Evolutionary conservation across 2,797 vertebrate genomes (phyloP).

Genomic region (Mormyrops boulengeri): DNA sequence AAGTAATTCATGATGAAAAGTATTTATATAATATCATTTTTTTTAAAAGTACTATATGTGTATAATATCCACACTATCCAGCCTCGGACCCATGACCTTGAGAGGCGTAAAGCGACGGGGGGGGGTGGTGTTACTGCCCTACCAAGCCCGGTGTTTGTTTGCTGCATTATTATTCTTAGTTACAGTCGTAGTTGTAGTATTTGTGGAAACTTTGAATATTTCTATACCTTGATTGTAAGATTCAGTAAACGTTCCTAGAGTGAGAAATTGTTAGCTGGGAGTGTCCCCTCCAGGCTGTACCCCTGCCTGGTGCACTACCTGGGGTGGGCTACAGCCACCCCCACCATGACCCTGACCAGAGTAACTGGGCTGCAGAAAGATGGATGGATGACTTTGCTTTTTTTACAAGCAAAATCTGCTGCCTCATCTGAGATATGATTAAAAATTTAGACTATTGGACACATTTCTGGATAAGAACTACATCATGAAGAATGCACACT

Average conservation of each 20-base stretch:
- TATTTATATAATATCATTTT: neutral
- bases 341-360: neutral
- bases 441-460: neutral
- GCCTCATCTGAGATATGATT: neutral
- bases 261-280: neutral
- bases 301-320: neutral
- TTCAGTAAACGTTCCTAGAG: neutral
- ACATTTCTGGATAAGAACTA: neutral
- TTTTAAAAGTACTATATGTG: neutral
- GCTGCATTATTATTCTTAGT: neutral
- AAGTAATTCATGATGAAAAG: neutral
- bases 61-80: neutral
- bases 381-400: no score
- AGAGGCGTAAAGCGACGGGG: neutral
- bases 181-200: neutral
- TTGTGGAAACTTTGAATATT: neutral
- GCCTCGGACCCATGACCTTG: neutral
- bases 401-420: neutral
- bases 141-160: neutral
- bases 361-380: neutral
- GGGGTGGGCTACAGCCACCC: neutral
- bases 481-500: neutral
- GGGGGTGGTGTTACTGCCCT: neutral
- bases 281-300: neutral
- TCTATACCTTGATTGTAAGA: neutral